Evolutionary conservation across 2,888 invertebrate genomes (phyloP).

Genomic region (Rugalucina vietnamica): DNA sequence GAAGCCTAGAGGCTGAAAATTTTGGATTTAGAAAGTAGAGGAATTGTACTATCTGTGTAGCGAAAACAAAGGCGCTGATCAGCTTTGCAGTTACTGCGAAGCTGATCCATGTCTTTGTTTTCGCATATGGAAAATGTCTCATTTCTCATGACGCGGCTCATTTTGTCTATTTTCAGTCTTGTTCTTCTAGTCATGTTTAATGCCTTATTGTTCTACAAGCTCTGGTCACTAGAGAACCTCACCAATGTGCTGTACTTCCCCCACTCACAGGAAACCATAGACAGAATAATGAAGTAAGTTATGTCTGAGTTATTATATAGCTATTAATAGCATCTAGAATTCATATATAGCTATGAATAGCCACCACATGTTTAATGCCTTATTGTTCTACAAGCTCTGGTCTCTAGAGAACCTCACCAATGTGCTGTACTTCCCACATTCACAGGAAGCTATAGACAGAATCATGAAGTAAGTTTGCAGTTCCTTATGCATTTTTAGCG

Average conservation of each 20-base stretch:
- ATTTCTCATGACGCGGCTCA: too few relatives aligned
- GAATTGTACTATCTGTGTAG: too few relatives aligned
- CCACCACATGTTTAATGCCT: conserved; percentile 90
- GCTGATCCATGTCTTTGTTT: too few relatives aligned
- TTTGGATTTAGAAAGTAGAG: too few relatives aligned
- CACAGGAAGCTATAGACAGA: conserved; percentile 61
- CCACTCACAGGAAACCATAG: conserved; percentile 66
- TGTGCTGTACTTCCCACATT: conserved; percentile 73
- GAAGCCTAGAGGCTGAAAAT: too few relatives aligned
- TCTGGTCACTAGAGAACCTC: conserved; percentile 89
- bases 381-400: conserved; percentile 94
- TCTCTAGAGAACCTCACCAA: conserved; percentile 87
- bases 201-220: conserved; percentile 92
- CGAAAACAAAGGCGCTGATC: too few relatives aligned
- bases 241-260: conserved; percentile 75
- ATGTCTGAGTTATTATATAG: too few relatives aligned
- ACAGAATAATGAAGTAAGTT: conserved; percentile 40
- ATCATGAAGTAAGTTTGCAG: conserved; percentile 44
- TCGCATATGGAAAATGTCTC: too few relatives aligned
- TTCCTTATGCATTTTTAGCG: too few relatives aligned
- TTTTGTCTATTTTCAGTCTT: conserved; percentile 70
- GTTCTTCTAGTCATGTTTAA: conserved; percentile 89
- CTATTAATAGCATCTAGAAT: too few relatives aligned
- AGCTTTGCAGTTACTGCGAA: too few relatives aligned
- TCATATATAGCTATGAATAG: too few relatives aligned